These are phyloP conservation scores for Drosophila subsilvestris DNA, from an alignment of 2,888 invertebrate genomes.

Conservation along the genomic window DNA sequence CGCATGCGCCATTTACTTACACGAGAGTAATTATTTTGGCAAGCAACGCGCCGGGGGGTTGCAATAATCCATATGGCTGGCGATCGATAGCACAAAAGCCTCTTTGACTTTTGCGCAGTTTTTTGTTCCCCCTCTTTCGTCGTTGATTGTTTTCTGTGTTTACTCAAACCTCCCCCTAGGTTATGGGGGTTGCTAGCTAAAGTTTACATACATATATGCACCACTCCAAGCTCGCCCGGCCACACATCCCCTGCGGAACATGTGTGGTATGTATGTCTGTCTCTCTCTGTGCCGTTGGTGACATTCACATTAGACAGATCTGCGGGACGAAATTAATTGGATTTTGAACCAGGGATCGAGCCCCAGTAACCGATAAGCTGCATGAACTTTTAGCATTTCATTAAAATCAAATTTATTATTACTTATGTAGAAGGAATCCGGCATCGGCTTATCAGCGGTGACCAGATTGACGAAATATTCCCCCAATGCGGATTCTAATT, in stretches of 20 bases:
- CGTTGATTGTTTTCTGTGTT: slow-evolving; percentile 21
- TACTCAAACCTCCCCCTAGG: slow-evolving; percentile 31
- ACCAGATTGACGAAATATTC: slow-evolving; percentile 4
- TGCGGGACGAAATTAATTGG: slow-evolving; percentile 35
- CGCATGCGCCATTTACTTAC: slow-evolving; percentile 51
- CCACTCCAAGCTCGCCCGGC: slow-evolving; percentile 24
- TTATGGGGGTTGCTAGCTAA: slow-evolving; percentile 55
- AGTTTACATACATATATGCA: slow-evolving; percentile 39
- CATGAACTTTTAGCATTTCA: slow-evolving; percentile 57
- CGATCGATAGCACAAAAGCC: slow-evolving; percentile 24
- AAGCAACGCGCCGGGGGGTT: slow-evolving; percentile 46
- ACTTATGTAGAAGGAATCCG: slow-evolving; percentile 47
- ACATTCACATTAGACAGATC: slow-evolving; percentile 33
- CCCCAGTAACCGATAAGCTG: slow-evolving; percentile 22
- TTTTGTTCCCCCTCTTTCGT: slow-evolving; percentile 16
- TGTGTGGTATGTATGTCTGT: slow-evolving; percentile 6
- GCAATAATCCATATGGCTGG: slow-evolving; percentile 13
- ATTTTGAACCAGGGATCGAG: slow-evolving; percentile 20
- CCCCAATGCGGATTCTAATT: slow-evolving; percentile 48
- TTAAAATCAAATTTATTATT: slow-evolving; percentile 70
- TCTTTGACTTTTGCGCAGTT: slow-evolving; percentile 46
- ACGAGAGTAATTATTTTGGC: slow-evolving; percentile 59
- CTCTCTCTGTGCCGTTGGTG: slow-evolving; percentile 12
- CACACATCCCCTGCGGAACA: slow-evolving; percentile 40
- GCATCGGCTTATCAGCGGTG: slow-evolving; percentile 65